Percentiles rank a stretch among this genome's conserved stretches.
Conservation (phyloP, 2,888 invertebrate genomes). For the Sinopyrophorus schimmeli region DNA sequence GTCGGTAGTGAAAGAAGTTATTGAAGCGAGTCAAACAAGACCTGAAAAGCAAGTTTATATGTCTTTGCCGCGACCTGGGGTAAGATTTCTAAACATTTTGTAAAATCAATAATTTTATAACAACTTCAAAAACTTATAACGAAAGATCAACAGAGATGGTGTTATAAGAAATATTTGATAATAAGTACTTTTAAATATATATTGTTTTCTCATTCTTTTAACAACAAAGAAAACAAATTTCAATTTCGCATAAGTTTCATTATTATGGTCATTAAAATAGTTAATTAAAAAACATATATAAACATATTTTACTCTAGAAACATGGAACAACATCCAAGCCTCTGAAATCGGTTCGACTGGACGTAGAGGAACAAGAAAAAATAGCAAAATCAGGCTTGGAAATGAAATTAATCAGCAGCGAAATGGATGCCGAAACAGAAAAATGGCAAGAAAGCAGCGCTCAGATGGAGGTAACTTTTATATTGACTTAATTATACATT, state of each 20-base stretch:
- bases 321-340: constrained; percentile 95
- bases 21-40: constrained; percentile 72
- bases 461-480: constrained; percentile 62
- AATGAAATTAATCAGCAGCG: constrained; percentile 95
- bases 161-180: too few species aligned
- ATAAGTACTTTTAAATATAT: too few species aligned
- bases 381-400: constrained; percentile 95
- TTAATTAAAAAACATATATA: too few species aligned
- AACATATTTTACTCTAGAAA: constrained; percentile 71
- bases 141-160: too few species aligned
- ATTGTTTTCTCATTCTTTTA: too few species aligned
- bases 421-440: constrained; percentile 95
- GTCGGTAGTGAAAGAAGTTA: constrained; percentile 84
- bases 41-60: constrained; percentile 82
- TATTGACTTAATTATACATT: too few species aligned
- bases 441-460: constrained; percentile 82
- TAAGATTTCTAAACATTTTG: constrained; percentile 60
- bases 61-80: constrained; percentile 93
- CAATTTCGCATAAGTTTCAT: too few species aligned
- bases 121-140: too few species aligned
- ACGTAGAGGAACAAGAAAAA: constrained; percentile 95
- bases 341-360: constrained; percentile 84
- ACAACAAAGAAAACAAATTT: too few species aligned
- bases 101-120: too few species aligned
- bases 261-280: too few species aligned